phyloP scores from a whole-genome alignment of 2,113 vertebrate genomes.

The Rhabdornis inornatus region DNA sequence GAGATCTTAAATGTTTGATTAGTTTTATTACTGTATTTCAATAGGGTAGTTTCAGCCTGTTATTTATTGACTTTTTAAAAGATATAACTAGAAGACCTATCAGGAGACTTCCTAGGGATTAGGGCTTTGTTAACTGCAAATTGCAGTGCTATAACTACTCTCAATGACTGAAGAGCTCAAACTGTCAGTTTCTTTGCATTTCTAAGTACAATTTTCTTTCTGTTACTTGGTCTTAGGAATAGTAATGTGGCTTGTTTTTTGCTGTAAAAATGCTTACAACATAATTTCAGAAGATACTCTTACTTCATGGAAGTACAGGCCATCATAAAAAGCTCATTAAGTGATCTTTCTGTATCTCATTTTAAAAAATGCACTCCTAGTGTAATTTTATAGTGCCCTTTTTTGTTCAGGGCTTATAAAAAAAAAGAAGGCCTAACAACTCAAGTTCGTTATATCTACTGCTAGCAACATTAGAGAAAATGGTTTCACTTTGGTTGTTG shows the following conservation, averaged over 20 bases:
- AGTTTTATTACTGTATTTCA: neutral
- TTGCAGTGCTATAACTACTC: neutral
- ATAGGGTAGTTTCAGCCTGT: neutral
- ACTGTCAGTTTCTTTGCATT: neutral
- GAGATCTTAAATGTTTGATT: neutral
- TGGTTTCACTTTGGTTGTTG: neutral
- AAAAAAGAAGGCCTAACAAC: neutral
- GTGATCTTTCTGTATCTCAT: neutral
- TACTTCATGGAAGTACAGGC: neutral
- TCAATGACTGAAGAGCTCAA: neutral
- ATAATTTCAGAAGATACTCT: neutral
- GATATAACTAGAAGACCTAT: neutral
- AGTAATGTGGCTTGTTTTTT: neutral
- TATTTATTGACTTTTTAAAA: neutral
- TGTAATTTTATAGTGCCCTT: neutral
- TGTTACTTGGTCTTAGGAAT: neutral
- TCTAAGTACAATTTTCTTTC: neutral
- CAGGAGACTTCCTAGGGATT: neutral
- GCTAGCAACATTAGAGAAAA: neutral
- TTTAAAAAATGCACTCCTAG: neutral
- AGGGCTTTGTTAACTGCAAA: neutral
- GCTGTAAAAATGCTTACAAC: neutral
- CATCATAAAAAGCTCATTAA: neutral
- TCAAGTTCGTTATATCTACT: neutral
- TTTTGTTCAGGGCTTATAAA: neutral